Base-by-base conservation (phyloP, 2,888 invertebrate genomes). In the Copidosoma aretas region DNA sequence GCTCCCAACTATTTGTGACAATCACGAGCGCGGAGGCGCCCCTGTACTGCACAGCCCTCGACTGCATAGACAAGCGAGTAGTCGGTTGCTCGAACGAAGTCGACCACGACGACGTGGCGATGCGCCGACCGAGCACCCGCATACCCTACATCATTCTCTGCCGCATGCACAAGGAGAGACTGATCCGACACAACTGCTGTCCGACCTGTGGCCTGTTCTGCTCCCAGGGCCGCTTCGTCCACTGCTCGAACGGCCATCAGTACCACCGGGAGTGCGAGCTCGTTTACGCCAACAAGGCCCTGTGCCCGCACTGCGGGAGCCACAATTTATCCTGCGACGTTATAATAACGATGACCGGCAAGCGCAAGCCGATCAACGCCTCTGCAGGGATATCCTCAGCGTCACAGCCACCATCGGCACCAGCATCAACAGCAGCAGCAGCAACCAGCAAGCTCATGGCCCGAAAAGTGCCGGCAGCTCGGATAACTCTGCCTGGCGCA, bases 201-300 rank as follows among this genome's bases (percentile, higher is more conserved):
- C 93, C 95, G 0, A 91, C 91, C 1, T 97, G 97, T 84, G 93
- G 96, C 10, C 85, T 94, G 62, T 97, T 94, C 83, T 96, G 96
- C 81, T 91, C 94, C 10, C 94, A 95, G 89, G 96, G 96, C 4
- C 88, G 88, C 74, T 96, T 95, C 86, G 88, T 91, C 77, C 91
- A 93, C 76, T 97, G 96, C 82, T 87, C 88, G 61, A 85, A 88
- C 67, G 88, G 89, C 22, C 96, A 96, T 84, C 89, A 93, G 74
- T 95, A 93, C 84, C 96, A 96, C 85, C 85, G 90, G 65, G 91
- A 91, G 65, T 96, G 96, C 79, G 91, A 91, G 17, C 81, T 88
- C n/a, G 84, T 85, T 61, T 85, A 86, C 54, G 85, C 85, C 51
- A 86, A 87, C 54, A 81, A 80, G 70, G 84, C 84, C 54, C 81